A percentile compares a stretch with the other conserved stretches of the same genome.
Evolutionary conservation across 2,888 invertebrate species (phyloP).

Genomic region (Acheta domesticus): DNA sequence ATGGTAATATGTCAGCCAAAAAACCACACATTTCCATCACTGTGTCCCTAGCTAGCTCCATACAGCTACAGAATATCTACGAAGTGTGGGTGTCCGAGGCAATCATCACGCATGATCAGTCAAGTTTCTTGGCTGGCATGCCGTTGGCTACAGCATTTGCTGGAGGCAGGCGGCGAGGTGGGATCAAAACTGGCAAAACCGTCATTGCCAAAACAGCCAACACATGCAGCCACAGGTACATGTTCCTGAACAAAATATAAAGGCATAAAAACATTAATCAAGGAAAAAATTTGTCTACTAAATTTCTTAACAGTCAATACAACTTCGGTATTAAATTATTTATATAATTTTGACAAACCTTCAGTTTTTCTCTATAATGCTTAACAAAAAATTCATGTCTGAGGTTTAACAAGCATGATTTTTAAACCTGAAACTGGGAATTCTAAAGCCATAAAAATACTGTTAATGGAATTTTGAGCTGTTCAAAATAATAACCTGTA

Average conservation of each 20-base stretch:
- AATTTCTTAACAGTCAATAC: no score
- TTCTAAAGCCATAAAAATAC: no score
- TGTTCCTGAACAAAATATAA: conserved; percentile 42
- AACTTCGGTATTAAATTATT: no score
- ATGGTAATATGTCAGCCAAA: background rate
- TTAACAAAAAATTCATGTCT: no score
- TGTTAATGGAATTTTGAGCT: no score
- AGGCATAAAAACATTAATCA: background rate
- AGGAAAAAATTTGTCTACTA: no score
- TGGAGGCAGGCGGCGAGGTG: conserved; percentile 36
- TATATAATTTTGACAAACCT: no score
- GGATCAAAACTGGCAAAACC: conserved; percentile 45
- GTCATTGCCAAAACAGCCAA: conserved; percentile 44
- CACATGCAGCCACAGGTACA: conserved; percentile 51
- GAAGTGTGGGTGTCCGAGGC: background rate
- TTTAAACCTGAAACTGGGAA: no score
- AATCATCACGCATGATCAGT: conserved; percentile 5
- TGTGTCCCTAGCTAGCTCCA: no score
- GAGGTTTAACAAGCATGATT: no score
- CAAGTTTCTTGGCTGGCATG: conserved; percentile 22
- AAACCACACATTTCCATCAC: background rate
- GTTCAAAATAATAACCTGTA: no score
- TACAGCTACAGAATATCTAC: background rate
- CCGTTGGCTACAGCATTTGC: background rate
- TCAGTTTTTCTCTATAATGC: no score